Conservation (phyloP, 2,797 vertebrate genomes). For the Chaunax sp. region DNA sequence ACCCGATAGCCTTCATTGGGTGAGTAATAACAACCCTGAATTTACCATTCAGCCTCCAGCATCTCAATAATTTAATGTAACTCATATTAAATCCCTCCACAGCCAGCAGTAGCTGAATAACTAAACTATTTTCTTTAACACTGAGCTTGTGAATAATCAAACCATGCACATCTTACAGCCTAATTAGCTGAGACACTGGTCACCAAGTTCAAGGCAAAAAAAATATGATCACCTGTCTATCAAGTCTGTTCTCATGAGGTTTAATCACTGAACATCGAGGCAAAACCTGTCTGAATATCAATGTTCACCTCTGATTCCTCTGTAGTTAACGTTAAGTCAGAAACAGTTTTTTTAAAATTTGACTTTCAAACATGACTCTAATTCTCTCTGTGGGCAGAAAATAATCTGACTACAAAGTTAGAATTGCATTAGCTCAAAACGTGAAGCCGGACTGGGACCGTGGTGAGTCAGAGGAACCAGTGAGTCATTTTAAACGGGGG, state of each 20-base stretch:
- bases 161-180: constrained; percentile 3
- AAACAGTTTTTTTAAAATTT: too few relatives aligned
- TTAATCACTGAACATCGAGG: too few relatives aligned
- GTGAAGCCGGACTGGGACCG: background rate
- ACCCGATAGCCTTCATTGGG: background rate
- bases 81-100: constrained; percentile 49
- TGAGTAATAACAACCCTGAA: constrained; percentile 27
- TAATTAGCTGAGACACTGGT: too few relatives aligned
- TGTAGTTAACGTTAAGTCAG: too few relatives aligned
- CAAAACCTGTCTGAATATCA: too few relatives aligned
- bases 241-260: background rate
- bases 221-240: too few relatives aligned
- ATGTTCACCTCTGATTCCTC: too few relatives aligned
- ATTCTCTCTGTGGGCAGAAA: constrained; percentile 6
- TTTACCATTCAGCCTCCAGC: constrained; percentile 19
- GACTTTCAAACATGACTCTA: too few relatives aligned
- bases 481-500: constrained; percentile 1
- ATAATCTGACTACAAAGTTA: constrained; percentile 19
- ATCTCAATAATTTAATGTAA: constrained; percentile 31
- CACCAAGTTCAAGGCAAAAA: too few relatives aligned
- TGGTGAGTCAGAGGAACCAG: constrained; percentile 26
- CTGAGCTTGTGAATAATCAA: too few relatives aligned
- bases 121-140: too few relatives aligned
- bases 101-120: background rate
- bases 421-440: constrained; percentile 18